Base-by-base conservation (phyloP, 2,888 invertebrate species). In the Anagyrus pseudococci region DNA sequence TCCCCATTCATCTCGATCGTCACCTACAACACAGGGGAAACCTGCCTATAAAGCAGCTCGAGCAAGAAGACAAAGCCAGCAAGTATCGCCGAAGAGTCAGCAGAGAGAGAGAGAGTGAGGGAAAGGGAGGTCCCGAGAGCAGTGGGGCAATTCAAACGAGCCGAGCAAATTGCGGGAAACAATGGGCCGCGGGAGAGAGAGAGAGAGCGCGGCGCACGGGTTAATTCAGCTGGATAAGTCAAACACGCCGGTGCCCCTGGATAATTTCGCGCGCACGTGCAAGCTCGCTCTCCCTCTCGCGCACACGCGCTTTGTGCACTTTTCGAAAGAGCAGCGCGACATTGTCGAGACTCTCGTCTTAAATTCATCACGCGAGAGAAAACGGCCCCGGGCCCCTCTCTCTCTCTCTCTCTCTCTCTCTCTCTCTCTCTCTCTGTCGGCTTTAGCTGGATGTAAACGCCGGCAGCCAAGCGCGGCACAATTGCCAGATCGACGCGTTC, bases 211-310 rank as follows among this genome's bases (percentile, higher is more conserved):
- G n/a, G n/a, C n/a, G n/a, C n/a, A n/a, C n/a, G n/a, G n/a, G 74
- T 74, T 76, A 76, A 77, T 78, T 78, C 77, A 74, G 71, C 71
- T 71, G 71, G 73, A 77, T 37, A 37, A 77, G 77, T 77, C 72
- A 76, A 78, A 77, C 77, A 77, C 70, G 71, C n/a, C 43, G 43
- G 6, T n/a, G 43, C 17, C 6, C 41, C 15, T 41, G 41, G 41
- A 26, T 44, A 46, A 37, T 46, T 55, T 46, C 13, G 40, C 13
- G 47, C 19, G 33, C 17, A 22, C 37, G 54, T 54, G 77, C 77
- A 77, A 70, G 71, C 13, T 2, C 4, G n/a, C 47, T n/a, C 25
- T 23, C 46, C 10, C 29, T 15, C 8, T 15, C 13, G 33, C 33
- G 2, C 10, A 13, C 15, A 15, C 33, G 7, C 40, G 41, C 26